phyloP scores from a whole-genome alignment of 2,113 vertebrate genomes.

The Ceyx cyanopectus region DNA sequence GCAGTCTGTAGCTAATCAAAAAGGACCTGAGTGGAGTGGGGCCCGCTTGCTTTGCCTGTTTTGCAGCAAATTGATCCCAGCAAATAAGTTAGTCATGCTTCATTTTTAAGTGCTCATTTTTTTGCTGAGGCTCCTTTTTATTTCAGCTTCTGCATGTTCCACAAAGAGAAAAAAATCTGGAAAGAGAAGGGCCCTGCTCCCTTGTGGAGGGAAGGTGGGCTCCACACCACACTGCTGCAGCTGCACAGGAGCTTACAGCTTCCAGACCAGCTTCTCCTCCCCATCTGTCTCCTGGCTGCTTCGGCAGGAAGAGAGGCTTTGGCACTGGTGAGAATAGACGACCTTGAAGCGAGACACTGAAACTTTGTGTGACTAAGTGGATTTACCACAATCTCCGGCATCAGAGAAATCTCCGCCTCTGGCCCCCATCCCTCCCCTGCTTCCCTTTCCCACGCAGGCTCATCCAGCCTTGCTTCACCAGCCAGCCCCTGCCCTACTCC shows the following conservation, averaged over 20 bases:
- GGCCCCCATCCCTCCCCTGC: slow-evolving; percentile 29
- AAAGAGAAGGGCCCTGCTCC: neutral
- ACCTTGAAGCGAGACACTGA: neutral
- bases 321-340: neutral
- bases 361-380: slow-evolving; percentile 1
- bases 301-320: neutral
- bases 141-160: neutral
- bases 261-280: neutral
- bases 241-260: neutral
- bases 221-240: neutral
- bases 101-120: neutral
- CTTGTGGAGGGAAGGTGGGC: neutral
- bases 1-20: neutral
- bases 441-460: slow-evolving; percentile 38
- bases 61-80: slow-evolving; percentile 9
- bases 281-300: neutral
- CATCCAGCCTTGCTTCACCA: rapidly evolving
- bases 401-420: neutral
- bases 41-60: neutral
- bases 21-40: neutral
- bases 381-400: slow-evolving; percentile 8
- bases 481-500: neutral
- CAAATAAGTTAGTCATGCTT: neutral
- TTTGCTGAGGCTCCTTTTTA: neutral
- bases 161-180: neutral